These are phyloP conservation scores for Ascaphus truei DNA, from an alignment of 2,113 vertebrate species.

Conservation along the genomic window DNA sequence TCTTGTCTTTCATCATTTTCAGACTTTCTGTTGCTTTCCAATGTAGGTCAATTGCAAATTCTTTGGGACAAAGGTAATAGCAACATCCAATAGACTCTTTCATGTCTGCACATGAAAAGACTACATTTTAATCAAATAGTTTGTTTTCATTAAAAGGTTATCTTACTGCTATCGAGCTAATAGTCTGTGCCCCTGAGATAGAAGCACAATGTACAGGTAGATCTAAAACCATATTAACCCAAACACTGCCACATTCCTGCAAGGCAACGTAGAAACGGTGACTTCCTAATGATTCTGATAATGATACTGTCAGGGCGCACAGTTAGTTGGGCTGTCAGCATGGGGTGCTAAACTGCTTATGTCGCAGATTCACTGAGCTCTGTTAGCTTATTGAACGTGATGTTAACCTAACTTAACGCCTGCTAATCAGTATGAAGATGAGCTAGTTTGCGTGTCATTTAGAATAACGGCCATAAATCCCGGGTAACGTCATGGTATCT, in stretches of 20 bases:
- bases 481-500: too few relatives aligned
- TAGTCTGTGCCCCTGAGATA: too few relatives aligned
- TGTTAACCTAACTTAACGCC: too few relatives aligned
- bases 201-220: background rate
- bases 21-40: background rate
- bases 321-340: background rate
- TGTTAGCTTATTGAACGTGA: too few relatives aligned
- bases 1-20: conserved; percentile 17
- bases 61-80: background rate
- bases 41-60: background rate
- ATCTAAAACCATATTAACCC: background rate
- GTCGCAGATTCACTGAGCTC: too few relatives aligned
- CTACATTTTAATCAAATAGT: too few relatives aligned
- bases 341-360: background rate
- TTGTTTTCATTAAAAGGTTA: too few relatives aligned
- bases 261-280: background rate
- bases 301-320: background rate
- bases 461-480: too few relatives aligned
- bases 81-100: background rate
- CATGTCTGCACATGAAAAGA: background rate
- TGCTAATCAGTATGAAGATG: too few relatives aligned
- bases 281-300: background rate
- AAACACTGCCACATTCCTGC: background rate
- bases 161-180: too few relatives aligned
- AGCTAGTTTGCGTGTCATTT: too few relatives aligned